Conservation (phyloP, 2,888 invertebrate species). For the Stenodera caucasica region DNA sequence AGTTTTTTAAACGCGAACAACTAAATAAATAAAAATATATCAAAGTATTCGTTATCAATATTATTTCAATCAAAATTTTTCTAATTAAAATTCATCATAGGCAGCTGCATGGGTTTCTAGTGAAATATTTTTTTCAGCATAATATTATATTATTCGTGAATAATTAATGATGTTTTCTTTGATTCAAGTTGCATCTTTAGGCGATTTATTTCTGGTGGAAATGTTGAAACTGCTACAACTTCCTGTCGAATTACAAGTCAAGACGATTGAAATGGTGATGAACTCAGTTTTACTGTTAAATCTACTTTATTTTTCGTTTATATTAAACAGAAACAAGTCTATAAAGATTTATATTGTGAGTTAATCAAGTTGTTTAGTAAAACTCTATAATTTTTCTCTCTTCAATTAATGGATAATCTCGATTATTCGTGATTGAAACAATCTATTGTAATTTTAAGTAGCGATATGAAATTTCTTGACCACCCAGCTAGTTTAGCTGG, state of each 20-base stretch:
- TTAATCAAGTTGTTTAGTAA: background rate
- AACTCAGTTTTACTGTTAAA: background rate
- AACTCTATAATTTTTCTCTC: no score
- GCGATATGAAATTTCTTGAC: background rate
- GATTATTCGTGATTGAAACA: background rate
- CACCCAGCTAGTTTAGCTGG: background rate
- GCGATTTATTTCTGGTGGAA: background rate
- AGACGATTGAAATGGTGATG: background rate
- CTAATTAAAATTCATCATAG: background rate
- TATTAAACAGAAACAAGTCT: background rate
- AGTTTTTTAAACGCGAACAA: no score
- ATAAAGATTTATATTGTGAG: background rate
- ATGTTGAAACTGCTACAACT: background rate
- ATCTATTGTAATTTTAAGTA: background rate
- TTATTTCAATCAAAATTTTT: background rate
- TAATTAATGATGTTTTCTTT: no score
- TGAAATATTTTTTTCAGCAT: background rate
- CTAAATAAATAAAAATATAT: no score
- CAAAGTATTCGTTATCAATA: background rate
- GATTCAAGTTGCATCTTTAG: no score
- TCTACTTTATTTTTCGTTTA: background rate
- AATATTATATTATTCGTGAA: background rate
- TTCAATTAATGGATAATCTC: no score
- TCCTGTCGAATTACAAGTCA: background rate
- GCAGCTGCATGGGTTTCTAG: background rate